phyloP scores from a whole-genome alignment of 2,113 vertebrate species.

The Lutjanus erythropterus region DNA sequence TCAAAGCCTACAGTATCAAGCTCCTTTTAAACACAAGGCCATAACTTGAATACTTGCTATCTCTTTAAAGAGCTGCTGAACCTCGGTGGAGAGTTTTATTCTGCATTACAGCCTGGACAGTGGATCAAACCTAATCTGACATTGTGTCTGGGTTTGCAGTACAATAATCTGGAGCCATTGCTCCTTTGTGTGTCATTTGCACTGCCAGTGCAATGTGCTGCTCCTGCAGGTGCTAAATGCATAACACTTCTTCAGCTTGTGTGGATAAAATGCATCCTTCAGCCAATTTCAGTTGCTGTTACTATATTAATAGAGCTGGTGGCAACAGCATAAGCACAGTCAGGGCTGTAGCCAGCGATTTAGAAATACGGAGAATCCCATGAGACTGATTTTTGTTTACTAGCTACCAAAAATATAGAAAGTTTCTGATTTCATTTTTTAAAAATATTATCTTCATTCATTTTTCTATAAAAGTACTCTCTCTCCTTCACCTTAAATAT shows the following conservation, averaged over 20 bases:
- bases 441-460: neutral
- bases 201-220: conserved; percentile 1
- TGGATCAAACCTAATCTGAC: conserved; percentile 24
- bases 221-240: neutral
- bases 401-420: too few species aligned
- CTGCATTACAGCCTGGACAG: conserved; percentile 9
- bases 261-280: neutral
- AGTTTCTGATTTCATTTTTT: neutral
- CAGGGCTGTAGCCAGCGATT: neutral
- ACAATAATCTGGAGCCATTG: conserved; percentile 4
- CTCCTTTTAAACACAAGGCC: conserved; percentile 12
- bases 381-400: too few species aligned
- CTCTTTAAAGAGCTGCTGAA: conserved; percentile 17
- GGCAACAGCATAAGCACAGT: accelerated
- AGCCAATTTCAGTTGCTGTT: neutral
- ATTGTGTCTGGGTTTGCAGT: conserved; percentile 2
- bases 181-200: conserved; percentile 2
- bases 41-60: conserved; percentile 12
- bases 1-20: conserved; percentile 5
- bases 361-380: neutral
- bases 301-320: neutral
- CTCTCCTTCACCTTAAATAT: neutral
- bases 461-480: neutral
- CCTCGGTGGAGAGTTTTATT: conserved; percentile 32
- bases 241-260: neutral